Evolutionary conservation across 35 echinoderm and acorn worm species (phyloP).

Genomic region (Apostichopus japonicus): DNA sequence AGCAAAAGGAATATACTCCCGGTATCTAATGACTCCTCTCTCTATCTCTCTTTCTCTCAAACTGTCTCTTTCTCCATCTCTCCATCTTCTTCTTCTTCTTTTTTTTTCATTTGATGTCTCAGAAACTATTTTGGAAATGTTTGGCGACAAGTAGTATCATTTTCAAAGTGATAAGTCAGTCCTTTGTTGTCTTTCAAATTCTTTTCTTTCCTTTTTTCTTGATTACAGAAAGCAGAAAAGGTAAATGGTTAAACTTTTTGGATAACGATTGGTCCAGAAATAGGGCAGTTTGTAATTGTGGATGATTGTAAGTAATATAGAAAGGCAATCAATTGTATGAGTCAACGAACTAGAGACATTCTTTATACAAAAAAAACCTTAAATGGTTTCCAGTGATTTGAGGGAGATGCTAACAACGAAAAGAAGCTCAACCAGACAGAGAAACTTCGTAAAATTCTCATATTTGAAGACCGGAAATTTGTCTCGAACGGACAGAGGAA

Average conservation of each 20-base stretch:
- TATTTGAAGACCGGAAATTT: not conserved
- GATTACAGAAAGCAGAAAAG: not conserved
- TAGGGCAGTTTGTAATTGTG: slow-evolving; percentile 8
- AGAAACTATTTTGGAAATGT: not conserved
- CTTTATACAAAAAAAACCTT: not conserved
- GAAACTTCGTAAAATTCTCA: not conserved
- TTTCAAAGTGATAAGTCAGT: not conserved
- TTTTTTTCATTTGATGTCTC: not conserved
- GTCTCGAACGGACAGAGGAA: not conserved
- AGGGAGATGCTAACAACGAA: not conserved
- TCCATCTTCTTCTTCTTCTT: not conserved
- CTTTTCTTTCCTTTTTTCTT: not conserved
- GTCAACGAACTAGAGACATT: not conserved
- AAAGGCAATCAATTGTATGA: not conserved
- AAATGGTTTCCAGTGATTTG: too few relatives aligned
- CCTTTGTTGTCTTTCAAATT: not conserved
- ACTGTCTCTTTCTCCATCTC: not conserved
- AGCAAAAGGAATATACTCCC: not conserved
- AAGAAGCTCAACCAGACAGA: not conserved
- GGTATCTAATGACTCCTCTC: not conserved
- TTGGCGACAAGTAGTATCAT: slow-evolving; percentile 8
- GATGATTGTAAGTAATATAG: not conserved
- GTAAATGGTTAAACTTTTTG: not conserved
- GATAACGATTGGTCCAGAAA: slow-evolving; percentile 2
- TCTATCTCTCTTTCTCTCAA: not conserved